Conservation (phyloP, 1,140 invertebrate genomes). For the Drosophila elegans region DNA sequence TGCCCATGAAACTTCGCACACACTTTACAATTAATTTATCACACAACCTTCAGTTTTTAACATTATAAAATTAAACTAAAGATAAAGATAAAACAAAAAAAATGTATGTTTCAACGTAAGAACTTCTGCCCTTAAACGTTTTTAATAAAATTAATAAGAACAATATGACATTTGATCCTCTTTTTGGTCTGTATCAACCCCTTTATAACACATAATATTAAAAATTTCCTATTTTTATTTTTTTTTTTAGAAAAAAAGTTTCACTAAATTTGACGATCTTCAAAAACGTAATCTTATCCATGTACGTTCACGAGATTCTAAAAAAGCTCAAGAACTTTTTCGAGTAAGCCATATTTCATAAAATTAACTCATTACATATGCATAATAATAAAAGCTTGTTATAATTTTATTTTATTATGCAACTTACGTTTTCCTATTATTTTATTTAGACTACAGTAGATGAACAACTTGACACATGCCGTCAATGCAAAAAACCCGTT, state of each 20-base stretch:
- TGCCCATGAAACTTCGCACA: too few relatives aligned
- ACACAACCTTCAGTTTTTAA: too few relatives aligned
- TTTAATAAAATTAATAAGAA: too few relatives aligned
- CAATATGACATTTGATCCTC: too few relatives aligned
- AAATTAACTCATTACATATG: constrained; percentile 33
- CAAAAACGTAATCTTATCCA: constrained; percentile 89
- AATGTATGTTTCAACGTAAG: too few relatives aligned
- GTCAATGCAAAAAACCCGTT: constrained; percentile 93
- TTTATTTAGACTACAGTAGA: constrained; percentile 39
- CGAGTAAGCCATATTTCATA: constrained; percentile 85
- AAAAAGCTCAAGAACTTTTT: constrained; percentile 89
- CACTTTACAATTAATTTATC: too few relatives aligned
- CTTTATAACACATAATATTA: too few relatives aligned
- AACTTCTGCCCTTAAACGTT: too few relatives aligned
- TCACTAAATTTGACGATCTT: constrained; percentile 90
- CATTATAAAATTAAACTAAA: too few relatives aligned
- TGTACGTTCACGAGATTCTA: constrained; percentile 88
- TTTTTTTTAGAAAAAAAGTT: constrained; percentile 89
- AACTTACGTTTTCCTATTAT: neutral
- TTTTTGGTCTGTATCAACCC: neutral
- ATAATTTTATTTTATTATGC: constrained; percentile 7
- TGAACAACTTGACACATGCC: constrained; percentile 87
- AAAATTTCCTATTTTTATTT: neutral
- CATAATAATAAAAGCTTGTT: neutral
- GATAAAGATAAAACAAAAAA: too few relatives aligned